Evolutionary conservation across 1,140 invertebrate species (phyloP).

Genomic region (Drosophila kurseongensis): DNA sequence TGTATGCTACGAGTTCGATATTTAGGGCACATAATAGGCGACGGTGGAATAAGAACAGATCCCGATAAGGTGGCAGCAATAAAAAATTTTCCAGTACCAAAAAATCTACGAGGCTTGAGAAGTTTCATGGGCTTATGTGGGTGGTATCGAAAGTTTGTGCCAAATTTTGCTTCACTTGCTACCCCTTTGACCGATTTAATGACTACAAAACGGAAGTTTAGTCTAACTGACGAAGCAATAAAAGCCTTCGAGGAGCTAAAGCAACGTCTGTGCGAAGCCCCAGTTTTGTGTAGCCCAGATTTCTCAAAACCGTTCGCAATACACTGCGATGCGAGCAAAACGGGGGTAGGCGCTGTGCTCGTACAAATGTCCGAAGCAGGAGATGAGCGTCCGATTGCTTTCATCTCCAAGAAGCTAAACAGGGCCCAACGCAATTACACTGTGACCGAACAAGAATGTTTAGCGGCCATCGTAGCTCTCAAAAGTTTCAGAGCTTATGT

Average conservation of each 20-base stretch:
- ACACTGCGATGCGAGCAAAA: background rate
- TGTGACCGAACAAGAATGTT: background rate
- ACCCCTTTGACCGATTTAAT: background rate
- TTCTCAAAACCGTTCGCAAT: background rate
- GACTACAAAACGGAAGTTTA: conserved; percentile 1
- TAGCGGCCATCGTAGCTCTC: background rate
- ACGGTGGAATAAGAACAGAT: background rate
- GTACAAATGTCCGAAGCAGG: background rate
- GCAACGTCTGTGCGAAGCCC: background rate
- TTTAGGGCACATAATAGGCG: background rate
- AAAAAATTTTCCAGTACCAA: background rate
- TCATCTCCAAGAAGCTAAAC: background rate
- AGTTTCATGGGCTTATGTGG: conserved; percentile 3
- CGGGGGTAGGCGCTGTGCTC: background rate
- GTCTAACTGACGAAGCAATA: background rate
- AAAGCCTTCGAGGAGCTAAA: background rate
- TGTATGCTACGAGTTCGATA: background rate
- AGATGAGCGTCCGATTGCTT: background rate
- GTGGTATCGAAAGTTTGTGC: conserved; percentile 3
- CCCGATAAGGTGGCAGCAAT: background rate
- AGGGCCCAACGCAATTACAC: background rate
- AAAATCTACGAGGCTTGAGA: background rate
- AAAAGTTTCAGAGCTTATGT: conserved; percentile 4
- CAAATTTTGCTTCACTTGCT: background rate
- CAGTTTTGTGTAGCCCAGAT: background rate